Base-by-base conservation (phyloP, 2,113 vertebrate genomes). In the Nesoenas mayeri region DNA sequence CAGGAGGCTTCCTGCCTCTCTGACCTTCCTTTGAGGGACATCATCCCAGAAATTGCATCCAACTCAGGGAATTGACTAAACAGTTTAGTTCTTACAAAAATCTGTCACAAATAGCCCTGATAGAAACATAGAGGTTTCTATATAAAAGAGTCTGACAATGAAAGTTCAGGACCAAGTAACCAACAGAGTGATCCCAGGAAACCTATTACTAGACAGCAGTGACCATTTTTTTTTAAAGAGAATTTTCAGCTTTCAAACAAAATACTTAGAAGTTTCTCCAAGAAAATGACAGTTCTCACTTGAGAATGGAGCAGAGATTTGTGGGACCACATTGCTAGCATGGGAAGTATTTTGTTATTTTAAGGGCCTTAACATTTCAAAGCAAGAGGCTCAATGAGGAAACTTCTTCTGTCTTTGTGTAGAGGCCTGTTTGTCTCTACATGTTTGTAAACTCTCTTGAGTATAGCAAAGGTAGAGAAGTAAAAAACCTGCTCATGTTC, bases 381-480 rank as follows among this genome's bases (percentile, higher is more conserved):
- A 85, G 38, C 12, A 11, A 77, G 32, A 79, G 26, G 29, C 14
- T 61, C 58, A 62, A 3, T 22, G 18, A 81, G 92, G 34, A 61
- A 24, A 88, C 75, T 82, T 95, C 36, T 95, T 87, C 67, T 40
- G 12, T 22, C 13, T 42, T 2, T 61, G 16, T 85, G 40, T 67
- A 89, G 34, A 51, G 34, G 5, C 15, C 28, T 65, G 12, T 67
- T 48, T 12, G 62, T 75, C 24, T 91, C 44, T 81, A 20, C 26
- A 18, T n/a, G 88, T 70, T 70, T 96, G 80, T 75, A 93, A 87
- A 72, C 31, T 77, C 16, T 93, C 34, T 85, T 91, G 48, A 79
- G 38, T 77, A 42, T 42, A 42, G 31, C 24, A 13, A 44, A 74
- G 38, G 87, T 26, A 73, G 32, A 88, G 36, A n/a, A 90, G 13